A percentile compares a stretch with the other conserved stretches of the same genome.
Evolutionary conservation across 2,113 vertebrate genomes (phyloP).

Genomic region (Dipodomys merriami): DNA sequence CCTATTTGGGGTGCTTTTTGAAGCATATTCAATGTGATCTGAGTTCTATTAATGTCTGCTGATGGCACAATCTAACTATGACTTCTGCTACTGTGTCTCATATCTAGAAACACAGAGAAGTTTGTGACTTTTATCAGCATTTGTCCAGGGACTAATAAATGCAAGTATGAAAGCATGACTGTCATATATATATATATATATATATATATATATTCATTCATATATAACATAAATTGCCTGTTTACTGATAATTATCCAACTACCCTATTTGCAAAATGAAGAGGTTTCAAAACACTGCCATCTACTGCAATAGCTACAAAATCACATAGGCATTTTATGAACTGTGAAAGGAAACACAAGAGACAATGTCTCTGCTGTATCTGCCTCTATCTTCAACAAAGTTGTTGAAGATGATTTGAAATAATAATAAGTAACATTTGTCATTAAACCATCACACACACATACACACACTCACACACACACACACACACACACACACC

Average conservation of each 20-base stretch:
- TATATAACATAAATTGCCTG: conserved; percentile 51
- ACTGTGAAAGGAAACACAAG: conserved; percentile 36
- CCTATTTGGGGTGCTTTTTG: background rate
- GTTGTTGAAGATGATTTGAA: conserved; percentile 60
- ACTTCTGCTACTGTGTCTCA: background rate
- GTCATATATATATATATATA: conserved; percentile 51
- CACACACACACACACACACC: no score
- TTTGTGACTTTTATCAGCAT: conserved; percentile 30
- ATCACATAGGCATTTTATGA: conserved; percentile 62
- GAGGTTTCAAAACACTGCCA: conserved; percentile 79
- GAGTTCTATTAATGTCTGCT: background rate
- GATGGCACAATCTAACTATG: conserved; percentile 30
- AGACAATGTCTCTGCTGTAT: background rate
- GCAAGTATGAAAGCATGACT: conserved; percentile 53
- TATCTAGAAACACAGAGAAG: background rate
- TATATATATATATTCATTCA: conserved; percentile 54
- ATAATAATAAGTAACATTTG: conserved; percentile 49
- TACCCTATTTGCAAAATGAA: conserved; percentile 36
- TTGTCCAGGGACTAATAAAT: conserved; percentile 56
- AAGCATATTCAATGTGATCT: background rate
- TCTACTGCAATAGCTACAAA: conserved; percentile 78
- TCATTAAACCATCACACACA: conserved; percentile 38
- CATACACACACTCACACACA: background rate
- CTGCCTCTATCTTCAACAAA: background rate
- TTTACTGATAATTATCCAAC: conserved; percentile 61